Evolutionary conservation across 2,888 invertebrate species (phyloP).

Genomic region (Orthonevra nobilis): DNA sequence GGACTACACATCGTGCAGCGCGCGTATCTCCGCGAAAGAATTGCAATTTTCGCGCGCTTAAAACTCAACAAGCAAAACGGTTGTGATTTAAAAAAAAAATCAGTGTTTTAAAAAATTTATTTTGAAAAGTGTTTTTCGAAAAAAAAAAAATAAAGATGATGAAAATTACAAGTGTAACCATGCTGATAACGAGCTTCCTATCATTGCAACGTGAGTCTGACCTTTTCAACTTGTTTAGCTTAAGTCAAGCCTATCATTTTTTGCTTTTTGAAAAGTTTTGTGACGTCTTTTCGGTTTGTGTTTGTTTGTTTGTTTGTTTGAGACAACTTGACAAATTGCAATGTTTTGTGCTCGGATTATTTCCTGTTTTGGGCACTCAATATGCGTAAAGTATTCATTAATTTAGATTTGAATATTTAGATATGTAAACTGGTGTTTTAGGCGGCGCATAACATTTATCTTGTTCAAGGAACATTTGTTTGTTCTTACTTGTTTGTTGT

Average conservation of each 20-base stretch:
- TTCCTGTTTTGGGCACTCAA: conserved; percentile 9
- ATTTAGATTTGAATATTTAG: too few species aligned
- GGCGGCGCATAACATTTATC: too few species aligned
- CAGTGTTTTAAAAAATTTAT: neutral
- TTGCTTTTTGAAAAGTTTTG: neutral
- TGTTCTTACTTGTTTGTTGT: too few species aligned
- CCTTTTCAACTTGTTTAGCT: too few species aligned
- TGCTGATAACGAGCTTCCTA: conserved; percentile 28
- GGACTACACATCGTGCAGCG: conserved; percentile 36
- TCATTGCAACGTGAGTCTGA: conserved; percentile 57
- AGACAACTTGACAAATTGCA: neutral
- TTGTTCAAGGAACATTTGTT: too few species aligned
- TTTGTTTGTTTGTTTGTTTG: too few species aligned
- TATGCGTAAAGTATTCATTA: conserved; percentile 1
- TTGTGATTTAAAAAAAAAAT: neutral
- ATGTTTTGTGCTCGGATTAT: neutral
- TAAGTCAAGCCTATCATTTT: too few species aligned
- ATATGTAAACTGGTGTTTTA: too few species aligned
- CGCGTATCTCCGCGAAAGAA: neutral
- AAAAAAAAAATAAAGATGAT: neutral
- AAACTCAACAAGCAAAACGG: neutral
- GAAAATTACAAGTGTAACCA: conserved; percentile 1
- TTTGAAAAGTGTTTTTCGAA: neutral
- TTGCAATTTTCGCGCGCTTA: conserved; percentile 10
- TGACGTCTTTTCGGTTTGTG: neutral